Evolutionary conservation across 2,888 invertebrate genomes (phyloP).

Genomic region (Parelbella ahira): DNA sequence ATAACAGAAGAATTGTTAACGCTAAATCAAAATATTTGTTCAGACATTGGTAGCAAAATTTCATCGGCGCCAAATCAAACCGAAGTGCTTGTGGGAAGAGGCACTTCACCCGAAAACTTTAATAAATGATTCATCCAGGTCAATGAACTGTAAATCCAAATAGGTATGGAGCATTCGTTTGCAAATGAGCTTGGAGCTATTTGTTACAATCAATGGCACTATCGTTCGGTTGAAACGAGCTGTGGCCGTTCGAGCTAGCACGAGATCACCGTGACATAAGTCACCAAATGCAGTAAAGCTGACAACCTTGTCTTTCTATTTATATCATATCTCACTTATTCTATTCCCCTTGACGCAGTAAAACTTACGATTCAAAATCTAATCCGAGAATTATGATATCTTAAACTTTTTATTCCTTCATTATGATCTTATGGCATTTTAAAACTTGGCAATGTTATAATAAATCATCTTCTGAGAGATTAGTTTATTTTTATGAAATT

Average conservation of each 20-base stretch:
- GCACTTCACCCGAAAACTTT: conserved; percentile 14
- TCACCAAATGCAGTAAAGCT: conserved; percentile 73
- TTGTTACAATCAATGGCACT: conserved; percentile 49
- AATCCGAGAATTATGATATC: no score
- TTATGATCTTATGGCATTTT: no score
- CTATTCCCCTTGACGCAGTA: conserved; percentile 41
- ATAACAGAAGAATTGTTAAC: no score
- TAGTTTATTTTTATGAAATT: no score
- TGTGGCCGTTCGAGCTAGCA: conserved; percentile 39
- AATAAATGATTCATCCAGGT: conserved; percentile 53
- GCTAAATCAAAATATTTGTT: no score
- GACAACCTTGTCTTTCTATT: conserved; percentile 71
- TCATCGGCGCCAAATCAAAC: conserved; percentile 6
- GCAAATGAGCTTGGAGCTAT: conserved; percentile 44
- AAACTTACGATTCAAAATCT: conserved; percentile 38
- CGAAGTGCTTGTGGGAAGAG: conserved; percentile 30
- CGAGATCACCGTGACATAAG: conserved; percentile 71
- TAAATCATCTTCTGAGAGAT: no score
- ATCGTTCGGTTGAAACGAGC: conserved; percentile 42
- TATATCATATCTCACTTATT: conserved; percentile 47
- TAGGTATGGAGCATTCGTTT: conserved; percentile 44
- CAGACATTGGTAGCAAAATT: no score
- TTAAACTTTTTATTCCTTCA: no score
- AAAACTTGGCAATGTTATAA: no score
- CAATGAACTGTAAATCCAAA: conserved; percentile 50